phyloP scores from a whole-genome alignment of 2,888 invertebrate species.

The Athetis lepigone region DNA sequence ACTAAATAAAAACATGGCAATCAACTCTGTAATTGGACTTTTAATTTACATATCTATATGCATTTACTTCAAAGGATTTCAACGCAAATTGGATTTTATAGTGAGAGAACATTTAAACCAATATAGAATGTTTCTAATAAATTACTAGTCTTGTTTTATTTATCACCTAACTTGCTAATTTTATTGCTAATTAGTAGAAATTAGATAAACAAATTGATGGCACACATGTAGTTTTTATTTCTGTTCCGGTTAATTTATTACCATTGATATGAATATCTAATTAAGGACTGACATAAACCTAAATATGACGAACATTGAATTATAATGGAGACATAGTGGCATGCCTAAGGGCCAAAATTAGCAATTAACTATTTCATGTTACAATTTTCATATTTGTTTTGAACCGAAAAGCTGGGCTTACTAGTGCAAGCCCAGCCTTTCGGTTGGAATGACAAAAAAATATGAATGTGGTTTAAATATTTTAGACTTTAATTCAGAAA shows the following conservation, averaged over 20 bases:
- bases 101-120: slow-evolving; percentile 6
- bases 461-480: too few species aligned
- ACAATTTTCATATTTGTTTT: too few species aligned
- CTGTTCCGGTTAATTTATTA: background rate
- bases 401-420: too few species aligned
- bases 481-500: too few species aligned
- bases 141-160: slow-evolving; percentile 5
- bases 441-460: too few species aligned
- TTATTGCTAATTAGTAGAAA: slow-evolving; percentile 22
- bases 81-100: slow-evolving; percentile 3
- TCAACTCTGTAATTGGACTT: slow-evolving; percentile 4
- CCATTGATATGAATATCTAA: background rate
- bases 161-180: slow-evolving; percentile 21
- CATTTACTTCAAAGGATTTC: background rate
- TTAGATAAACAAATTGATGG: background rate
- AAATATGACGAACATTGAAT: too few species aligned
- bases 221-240: background rate
- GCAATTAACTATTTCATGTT: too few species aligned
- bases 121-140: background rate
- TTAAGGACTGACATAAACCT: background rate
- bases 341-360: too few species aligned
- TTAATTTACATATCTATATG: slow-evolving; percentile 14
- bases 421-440: too few species aligned
- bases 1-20: slow-evolving; percentile 6
- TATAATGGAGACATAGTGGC: too few species aligned